Conservation (phyloP, 2,113 vertebrate species). For the Perccottus glenii region DNA sequence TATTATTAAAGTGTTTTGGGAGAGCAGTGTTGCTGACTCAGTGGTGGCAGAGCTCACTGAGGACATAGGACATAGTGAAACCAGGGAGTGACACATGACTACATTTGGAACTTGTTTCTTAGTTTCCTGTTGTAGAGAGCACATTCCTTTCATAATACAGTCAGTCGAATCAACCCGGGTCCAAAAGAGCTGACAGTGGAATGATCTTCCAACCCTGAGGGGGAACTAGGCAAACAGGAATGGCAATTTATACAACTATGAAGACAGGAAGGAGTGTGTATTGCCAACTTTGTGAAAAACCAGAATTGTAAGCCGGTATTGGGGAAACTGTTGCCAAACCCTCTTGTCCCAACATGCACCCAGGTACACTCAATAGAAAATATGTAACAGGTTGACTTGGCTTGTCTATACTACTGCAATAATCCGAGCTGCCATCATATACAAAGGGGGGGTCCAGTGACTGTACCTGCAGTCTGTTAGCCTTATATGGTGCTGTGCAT, state of each 20-base stretch:
- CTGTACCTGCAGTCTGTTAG: slow-evolving; percentile 52
- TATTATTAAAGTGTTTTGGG: neutral
- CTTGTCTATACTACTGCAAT: slow-evolving; percentile 7
- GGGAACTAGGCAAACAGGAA: no score
- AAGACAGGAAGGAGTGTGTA: neutral
- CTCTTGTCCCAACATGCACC: slow-evolving; percentile 37
- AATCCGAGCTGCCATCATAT: neutral
- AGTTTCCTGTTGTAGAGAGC: slow-evolving; percentile 7
- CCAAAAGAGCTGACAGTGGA: no score
- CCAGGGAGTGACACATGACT: slow-evolving; percentile 9
- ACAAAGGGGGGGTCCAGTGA: neutral
- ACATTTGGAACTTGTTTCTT: slow-evolving; percentile 40
- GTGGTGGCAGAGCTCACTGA: slow-evolving; percentile 5
- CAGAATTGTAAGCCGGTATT: slow-evolving; percentile 32
- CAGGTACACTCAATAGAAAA: slow-evolving; percentile 20
- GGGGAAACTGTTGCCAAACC: slow-evolving; percentile 27
- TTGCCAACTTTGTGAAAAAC: slow-evolving; percentile 29
- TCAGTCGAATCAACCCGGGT: neutral
- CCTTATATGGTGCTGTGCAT: slow-evolving; percentile 68
- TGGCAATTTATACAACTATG: neutral
- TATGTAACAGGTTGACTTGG: neutral
- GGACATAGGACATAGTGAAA: slow-evolving; percentile 16
- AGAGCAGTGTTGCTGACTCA: slow-evolving; percentile 32
- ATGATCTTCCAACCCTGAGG: no score
- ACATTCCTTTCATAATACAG: slow-evolving; percentile 28